Evolutionary conservation across 2,888 invertebrate species (phyloP).

Genomic region (Drosophila maculinotata): DNA sequence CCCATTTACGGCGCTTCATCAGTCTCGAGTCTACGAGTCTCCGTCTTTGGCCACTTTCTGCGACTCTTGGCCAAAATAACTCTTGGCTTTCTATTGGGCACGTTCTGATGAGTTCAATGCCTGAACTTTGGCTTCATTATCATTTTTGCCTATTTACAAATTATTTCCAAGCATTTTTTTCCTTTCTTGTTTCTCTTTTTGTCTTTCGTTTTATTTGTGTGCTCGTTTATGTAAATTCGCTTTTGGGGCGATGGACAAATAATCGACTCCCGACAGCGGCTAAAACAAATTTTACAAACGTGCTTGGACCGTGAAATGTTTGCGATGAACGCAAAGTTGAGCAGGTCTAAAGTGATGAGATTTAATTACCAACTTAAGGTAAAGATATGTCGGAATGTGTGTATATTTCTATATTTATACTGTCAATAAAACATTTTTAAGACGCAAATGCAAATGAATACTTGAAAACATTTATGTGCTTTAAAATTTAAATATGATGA

Average conservation of each 20-base stretch:
- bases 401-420: too few relatives aligned
- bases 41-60: constrained; percentile 23
- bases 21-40: too few relatives aligned
- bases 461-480: not conserved
- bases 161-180: constrained; percentile 16
- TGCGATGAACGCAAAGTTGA: constrained; percentile 19
- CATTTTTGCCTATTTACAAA: constrained; percentile 42
- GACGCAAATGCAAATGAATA: not conserved
- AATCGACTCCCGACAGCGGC: constrained; percentile 1
- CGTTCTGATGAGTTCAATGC: constrained; percentile 51
- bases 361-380: constrained; percentile 5
- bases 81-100: constrained; percentile 47
- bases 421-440: too few relatives aligned
- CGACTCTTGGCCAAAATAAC: constrained; percentile 2
- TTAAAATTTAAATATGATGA: not conserved
- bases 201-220: constrained; percentile 1
- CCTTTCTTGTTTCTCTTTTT: constrained; percentile 3
- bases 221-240: constrained; percentile 49
- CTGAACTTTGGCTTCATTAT: constrained; percentile 59
- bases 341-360: constrained; percentile 15
- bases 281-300: constrained; percentile 11
- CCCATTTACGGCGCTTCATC: constrained; percentile 39
- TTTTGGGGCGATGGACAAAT: constrained; percentile 15
- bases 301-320: constrained; percentile 29
- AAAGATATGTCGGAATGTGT: not conserved